A percentile compares a stretch with the other conserved stretches of the same genome.
These are phyloP conservation scores for Boloria euphrosyne DNA, from an alignment of 2,888 invertebrate species.

Conservation along the genomic window DNA sequence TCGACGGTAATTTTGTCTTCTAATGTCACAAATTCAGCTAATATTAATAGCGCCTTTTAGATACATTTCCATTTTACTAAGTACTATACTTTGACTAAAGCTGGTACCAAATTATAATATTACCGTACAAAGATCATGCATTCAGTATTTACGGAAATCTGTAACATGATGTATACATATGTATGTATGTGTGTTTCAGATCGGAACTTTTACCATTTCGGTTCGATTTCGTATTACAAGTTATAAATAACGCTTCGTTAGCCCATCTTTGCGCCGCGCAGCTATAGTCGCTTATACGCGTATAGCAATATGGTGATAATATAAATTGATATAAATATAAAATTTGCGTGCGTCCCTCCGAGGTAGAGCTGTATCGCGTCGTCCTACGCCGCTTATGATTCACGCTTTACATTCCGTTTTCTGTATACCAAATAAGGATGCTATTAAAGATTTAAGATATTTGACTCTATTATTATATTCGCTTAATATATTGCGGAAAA, in stretches of 20 bases:
- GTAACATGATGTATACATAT: not conserved
- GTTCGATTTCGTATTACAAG: conserved; percentile 11
- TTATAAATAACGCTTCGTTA: conserved; percentile 16
- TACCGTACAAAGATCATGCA: too few species aligned
- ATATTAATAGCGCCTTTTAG: too few species aligned
- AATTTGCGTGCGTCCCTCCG: conserved; percentile 4
- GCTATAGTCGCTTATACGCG: not conserved
- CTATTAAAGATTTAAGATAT: conserved; percentile 65
- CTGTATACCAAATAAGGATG: conserved; percentile 57
- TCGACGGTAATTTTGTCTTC: too few species aligned
- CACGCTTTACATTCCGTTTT: conserved; percentile 53
- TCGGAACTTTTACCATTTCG: conserved; percentile 4
- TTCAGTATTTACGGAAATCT: not conserved
- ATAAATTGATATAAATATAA: conserved; percentile 11
- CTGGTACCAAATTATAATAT: too few species aligned
- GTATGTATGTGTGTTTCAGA: not conserved
- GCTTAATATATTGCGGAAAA: conserved; percentile 21
- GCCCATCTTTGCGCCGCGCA: not conserved
- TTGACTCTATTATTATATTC: conserved; percentile 52
- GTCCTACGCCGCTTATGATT: conserved; percentile 67
- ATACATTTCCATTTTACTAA: too few species aligned
- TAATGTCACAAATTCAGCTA: too few species aligned
- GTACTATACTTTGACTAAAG: too few species aligned
- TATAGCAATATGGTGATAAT: not conserved
- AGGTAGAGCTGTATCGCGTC: conserved; percentile 20